phyloP scores from a whole-genome alignment of 2,113 vertebrate genomes.

The Semicossyphus pulcher region DNA sequence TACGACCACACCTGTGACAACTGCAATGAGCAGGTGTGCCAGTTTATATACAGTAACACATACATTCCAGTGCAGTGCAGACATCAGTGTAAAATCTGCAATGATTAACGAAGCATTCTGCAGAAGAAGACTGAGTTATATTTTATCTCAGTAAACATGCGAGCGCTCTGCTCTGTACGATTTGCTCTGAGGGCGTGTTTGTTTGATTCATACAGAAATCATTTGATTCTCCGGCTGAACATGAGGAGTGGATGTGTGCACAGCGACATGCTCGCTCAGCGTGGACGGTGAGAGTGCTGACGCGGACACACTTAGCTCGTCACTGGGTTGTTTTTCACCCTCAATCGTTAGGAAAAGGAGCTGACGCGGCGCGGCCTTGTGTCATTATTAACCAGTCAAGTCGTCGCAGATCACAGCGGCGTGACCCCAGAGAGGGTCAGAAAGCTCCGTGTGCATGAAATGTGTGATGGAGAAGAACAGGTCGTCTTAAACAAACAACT shows the following conservation, averaged over 20 bases:
- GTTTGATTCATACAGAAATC: constrained; percentile 28
- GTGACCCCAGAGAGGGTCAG: constrained; percentile 13
- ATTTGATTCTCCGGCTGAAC: constrained; percentile 5
- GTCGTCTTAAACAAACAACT: constrained; percentile 26
- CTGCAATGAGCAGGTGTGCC: not conserved
- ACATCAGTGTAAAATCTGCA: not conserved
- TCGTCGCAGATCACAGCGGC: constrained; percentile 38
- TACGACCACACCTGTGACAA: no score
- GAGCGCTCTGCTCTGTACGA: not conserved
- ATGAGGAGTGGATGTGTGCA: constrained; percentile 29
- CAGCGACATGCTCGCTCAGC: constrained; percentile 21
- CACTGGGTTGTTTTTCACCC: constrained; percentile 34
- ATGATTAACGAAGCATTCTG: constrained; percentile 12
- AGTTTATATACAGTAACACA: not conserved
- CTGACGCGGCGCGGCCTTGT: constrained; percentile 37
- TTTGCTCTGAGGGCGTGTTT: constrained; percentile 24
- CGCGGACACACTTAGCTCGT: constrained; percentile 8
- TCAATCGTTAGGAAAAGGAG: constrained; percentile 23
- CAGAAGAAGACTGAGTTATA: not conserved
- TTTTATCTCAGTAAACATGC: not conserved
- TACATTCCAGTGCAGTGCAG: not conserved
- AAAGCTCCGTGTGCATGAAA: constrained; percentile 22
- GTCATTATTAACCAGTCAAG: constrained; percentile 57
- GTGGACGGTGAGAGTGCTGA: constrained; percentile 32
- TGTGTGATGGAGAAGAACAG: not conserved